These are phyloP conservation scores for Teleogryllus occipitalis DNA, from an alignment of 1,140 invertebrate species.

Conservation along the genomic window DNA sequence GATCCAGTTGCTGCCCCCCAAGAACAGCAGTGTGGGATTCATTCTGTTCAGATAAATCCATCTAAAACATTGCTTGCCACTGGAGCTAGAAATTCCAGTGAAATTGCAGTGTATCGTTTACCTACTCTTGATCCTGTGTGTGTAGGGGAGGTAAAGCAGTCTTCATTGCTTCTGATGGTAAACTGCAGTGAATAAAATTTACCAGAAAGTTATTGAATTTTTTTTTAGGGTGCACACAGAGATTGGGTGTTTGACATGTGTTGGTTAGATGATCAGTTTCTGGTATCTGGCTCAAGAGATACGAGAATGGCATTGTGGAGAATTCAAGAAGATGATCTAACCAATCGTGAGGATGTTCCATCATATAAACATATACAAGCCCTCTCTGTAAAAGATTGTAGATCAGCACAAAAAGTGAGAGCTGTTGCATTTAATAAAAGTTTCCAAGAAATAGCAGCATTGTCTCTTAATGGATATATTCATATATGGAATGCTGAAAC, in stretches of 20 bases:
- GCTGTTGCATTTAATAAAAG: slow-evolving; percentile 79
- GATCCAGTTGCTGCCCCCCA: slow-evolving; percentile 40
- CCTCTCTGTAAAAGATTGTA: slow-evolving; percentile 64
- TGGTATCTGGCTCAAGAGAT: slow-evolving; percentile 88
- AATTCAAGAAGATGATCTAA: slow-evolving; percentile 48
- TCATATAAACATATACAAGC: slow-evolving; percentile 51
- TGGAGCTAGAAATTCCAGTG: slow-evolving; percentile 83
- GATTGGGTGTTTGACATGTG: slow-evolving; percentile 95
- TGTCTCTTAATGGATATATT: slow-evolving; percentile 80
- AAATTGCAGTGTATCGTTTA: slow-evolving; percentile 85
- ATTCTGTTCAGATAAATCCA: slow-evolving; percentile 91
- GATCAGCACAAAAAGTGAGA: slow-evolving; percentile 67
- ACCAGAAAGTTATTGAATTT: background rate
- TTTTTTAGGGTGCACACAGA: slow-evolving; percentile 61
- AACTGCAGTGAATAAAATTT: background rate
- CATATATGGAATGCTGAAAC: slow-evolving; percentile 88
- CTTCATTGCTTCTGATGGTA: background rate
- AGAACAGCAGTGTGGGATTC: slow-evolving; percentile 75
- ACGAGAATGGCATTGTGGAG: slow-evolving; percentile 75
- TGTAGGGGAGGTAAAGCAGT: slow-evolving; percentile 70
- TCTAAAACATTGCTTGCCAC: slow-evolving; percentile 84
- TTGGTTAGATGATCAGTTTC: slow-evolving; percentile 92
- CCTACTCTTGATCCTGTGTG: slow-evolving; percentile 90
- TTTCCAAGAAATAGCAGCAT: slow-evolving; percentile 80
- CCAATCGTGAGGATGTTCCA: slow-evolving; percentile 34